phyloP scores from a whole-genome alignment of 2,113 vertebrate genomes.

The Dasypus novemcinctus region DNA sequence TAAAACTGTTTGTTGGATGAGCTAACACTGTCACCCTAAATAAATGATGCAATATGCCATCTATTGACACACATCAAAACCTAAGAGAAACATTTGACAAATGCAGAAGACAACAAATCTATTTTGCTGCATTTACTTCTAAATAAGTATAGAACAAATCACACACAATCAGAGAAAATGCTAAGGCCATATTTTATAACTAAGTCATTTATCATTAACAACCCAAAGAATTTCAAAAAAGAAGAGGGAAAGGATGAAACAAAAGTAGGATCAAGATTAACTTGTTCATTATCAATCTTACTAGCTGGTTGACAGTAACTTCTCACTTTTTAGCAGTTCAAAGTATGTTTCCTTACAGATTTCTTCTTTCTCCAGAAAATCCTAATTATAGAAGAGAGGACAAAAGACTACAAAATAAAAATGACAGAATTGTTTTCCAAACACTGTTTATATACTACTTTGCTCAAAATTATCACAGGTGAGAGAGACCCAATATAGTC shows the following conservation, averaged over 20 bases:
- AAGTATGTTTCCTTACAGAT: not conserved
- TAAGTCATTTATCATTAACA: not conserved
- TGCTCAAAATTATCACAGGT: not conserved
- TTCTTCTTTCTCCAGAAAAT: not conserved
- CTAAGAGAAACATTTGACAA: not conserved
- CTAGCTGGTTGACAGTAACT: not conserved
- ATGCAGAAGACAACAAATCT: not conserved
- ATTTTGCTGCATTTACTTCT: not conserved
- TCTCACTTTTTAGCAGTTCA: not conserved
- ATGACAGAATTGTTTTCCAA: not conserved
- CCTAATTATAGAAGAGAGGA: not conserved
- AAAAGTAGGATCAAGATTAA: not conserved
- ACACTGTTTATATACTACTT: not conserved
- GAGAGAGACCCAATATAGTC: not conserved
- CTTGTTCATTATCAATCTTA: not conserved
- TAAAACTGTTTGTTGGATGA: not conserved
- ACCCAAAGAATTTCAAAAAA: constrained; percentile 40
- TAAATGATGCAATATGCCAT: not conserved
- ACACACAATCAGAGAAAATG: not conserved
- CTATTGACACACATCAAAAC: not conserved
- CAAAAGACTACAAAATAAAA: not conserved
- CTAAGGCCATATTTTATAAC: not conserved
- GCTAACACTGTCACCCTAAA: not conserved
- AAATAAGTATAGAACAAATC: not conserved
- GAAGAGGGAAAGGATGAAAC: not conserved